Evolutionary conservation across 2,113 vertebrate species (phyloP), one percentile per base, ranked within the genome.

Genomic region (Poeciliopsis occidentalis): DNA sequence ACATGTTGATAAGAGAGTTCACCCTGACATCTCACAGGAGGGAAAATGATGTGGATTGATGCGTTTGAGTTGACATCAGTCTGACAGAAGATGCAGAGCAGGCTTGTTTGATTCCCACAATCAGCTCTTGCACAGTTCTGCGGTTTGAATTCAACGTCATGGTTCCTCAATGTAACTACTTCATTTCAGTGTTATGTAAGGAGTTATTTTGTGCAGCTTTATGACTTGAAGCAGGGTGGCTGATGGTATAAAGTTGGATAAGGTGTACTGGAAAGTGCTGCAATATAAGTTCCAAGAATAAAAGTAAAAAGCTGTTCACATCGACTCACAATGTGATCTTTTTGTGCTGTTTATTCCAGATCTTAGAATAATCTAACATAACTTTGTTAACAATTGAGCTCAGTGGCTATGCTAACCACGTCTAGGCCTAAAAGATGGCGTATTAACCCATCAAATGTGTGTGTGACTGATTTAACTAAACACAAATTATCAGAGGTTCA

Each of bases 141-240:
- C 5, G 17, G 44, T 47, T 19, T 19, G 44, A 47, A 30, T 7
- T 32, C 29, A 54, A n/a, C 22, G 3, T 24, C 24, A 57, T 5
- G 22, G 17, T 8, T 3, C 30, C 29, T 22, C 29, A 22, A 3
- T 12, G 19, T 31, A 32, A 29, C 2, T 80, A 47, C 61, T 79
- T 78, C 12, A 75, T 83, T 69, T 64, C 27, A 47, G 47, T 11
- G 66, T 87, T 86, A 85, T 5, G 12, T 76, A 81, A 88, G 44
- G 29, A 62, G 37, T 74, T 76, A 81, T 84, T 82, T 84, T 62
- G 29, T 78, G 71, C 64, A 54, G 71, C 51, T 60, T 27, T 7
- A 0, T 69, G 75, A 74, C 81, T 79, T 47, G 32, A 30, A 81
- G 68, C 44, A 30, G 29, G n/a, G 11, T 15, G 2, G 31, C 51